Percentiles rank a stretch among this genome's conserved stretches.
phyloP scores from a whole-genome alignment of 2,113 vertebrate species.

The Synodontis membranacea region DNA sequence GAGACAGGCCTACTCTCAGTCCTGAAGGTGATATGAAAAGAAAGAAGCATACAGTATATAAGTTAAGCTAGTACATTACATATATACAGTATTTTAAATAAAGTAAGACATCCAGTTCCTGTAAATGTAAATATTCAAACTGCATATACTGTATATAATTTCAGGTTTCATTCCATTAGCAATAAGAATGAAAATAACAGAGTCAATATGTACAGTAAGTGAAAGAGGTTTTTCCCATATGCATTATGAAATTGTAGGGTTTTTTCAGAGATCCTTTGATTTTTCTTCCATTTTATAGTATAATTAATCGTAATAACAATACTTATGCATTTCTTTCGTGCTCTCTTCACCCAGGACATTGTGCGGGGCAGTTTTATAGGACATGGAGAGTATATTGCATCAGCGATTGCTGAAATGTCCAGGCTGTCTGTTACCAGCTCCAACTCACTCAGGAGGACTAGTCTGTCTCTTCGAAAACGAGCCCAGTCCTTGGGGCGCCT shows the following conservation, averaged over 20 bases:
- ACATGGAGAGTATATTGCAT: slow-evolving; percentile 84
- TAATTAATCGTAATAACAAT: neutral
- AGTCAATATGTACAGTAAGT: neutral
- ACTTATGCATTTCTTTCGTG: neutral
- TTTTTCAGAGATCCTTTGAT: neutral
- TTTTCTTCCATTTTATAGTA: neutral
- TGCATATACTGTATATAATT: neutral
- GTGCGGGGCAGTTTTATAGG: slow-evolving; percentile 84
- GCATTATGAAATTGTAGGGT: neutral
- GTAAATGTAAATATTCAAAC: neutral
- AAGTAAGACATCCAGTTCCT: no score
- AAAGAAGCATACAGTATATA: neutral
- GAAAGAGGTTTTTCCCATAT: neutral
- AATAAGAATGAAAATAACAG: neutral
- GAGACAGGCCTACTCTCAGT: no score
- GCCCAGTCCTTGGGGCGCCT: slow-evolving; percentile 83
- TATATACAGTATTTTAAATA: no score
- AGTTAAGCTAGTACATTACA: neutral
- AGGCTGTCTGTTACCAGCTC: slow-evolving; percentile 85
- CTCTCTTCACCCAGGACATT: slow-evolving; percentile 71
- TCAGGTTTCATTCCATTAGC: neutral
- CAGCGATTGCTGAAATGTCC: slow-evolving; percentile 82
- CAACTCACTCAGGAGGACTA: slow-evolving; percentile 83
- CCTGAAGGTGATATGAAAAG: neutral
- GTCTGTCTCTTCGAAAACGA: slow-evolving; percentile 77